Percentiles rank a stretch among this genome's conserved stretches.
Conservation (phyloP, 1,140 invertebrate genomes). For the Mylabris phalerata region DNA sequence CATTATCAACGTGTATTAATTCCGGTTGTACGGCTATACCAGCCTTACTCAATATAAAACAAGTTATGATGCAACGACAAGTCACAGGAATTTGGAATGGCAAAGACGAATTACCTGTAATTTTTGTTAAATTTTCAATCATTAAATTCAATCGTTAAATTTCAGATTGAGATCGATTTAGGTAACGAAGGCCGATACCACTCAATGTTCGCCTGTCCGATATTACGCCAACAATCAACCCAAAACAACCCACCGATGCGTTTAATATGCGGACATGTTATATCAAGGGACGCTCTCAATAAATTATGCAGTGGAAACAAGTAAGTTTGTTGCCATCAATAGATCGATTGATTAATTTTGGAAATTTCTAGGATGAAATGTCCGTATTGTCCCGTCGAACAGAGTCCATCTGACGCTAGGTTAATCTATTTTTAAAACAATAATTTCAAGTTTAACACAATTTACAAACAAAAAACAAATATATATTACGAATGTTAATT, state of each 20-base stretch:
- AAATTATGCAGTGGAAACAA: constrained; percentile 91
- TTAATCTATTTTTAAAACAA: constrained; percentile 78
- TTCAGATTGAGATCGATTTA: constrained; percentile 85
- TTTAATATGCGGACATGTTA: constrained; percentile 95
- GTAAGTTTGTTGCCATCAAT: constrained; percentile 49
- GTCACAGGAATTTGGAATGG: constrained; percentile 91
- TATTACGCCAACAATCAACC: constrained; percentile 91
- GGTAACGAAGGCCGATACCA: constrained; percentile 86
- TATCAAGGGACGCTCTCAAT: constrained; percentile 91
- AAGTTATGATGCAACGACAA: constrained; percentile 93
- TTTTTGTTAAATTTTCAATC: constrained; percentile 1
- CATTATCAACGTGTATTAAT: constrained; percentile 65
- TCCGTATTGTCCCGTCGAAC: constrained; percentile 96
- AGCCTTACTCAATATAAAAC: constrained; percentile 87
- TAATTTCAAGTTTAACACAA: too few species aligned
- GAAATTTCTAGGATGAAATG: constrained; percentile 81
- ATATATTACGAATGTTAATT: background rate
- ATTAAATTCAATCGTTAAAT: constrained; percentile 7
- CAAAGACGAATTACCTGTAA: constrained; percentile 92
- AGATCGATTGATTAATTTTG: constrained; percentile 3
- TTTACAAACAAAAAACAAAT: too few species aligned
- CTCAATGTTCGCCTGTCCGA: constrained; percentile 97
- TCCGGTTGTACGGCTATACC: constrained; percentile 90
- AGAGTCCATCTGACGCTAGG: constrained; percentile 85
- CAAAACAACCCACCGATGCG: constrained; percentile 96